Percentiles rank a stretch among this genome's conserved stretches.
Conservation (phyloP, 1,140 invertebrate species). For the Tetragnatha versicolor region DNA sequence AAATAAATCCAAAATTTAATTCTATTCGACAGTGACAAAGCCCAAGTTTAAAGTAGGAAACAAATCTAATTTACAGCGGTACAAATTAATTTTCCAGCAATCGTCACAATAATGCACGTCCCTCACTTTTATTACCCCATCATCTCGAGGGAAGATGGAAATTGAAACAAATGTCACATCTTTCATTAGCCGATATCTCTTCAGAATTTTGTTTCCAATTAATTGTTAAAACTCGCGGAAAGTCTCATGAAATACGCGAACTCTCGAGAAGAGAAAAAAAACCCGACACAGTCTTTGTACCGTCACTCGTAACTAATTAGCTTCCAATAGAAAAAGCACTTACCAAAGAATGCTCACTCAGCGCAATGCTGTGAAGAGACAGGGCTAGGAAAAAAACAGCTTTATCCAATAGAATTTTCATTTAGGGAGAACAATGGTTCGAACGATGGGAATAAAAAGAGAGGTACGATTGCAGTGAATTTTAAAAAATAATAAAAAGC, state of each 20-base stretch:
- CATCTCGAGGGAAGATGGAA: not conserved
- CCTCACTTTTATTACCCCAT: not conserved
- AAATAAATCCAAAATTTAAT: no score
- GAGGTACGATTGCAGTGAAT: not conserved
- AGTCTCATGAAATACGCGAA: not conserved
- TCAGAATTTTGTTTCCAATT: not conserved
- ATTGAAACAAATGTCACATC: not conserved
- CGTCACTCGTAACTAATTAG: conserved; percentile 8
- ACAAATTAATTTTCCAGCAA: no score
- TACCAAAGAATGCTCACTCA: not conserved
- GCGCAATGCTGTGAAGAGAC: not conserved
- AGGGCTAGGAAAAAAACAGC: not conserved
- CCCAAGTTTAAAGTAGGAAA: no score
- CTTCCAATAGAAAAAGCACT: conserved; percentile 8
- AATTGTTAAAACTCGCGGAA: not conserved
- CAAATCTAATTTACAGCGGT: no score
- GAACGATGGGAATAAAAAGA: not conserved
- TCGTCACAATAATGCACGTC: no score
- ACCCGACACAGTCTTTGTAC: not conserved
- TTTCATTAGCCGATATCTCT: not conserved
- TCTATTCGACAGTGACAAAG: no score
- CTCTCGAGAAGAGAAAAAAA: not conserved
- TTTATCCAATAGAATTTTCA: not conserved
- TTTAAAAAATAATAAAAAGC: conserved; percentile 8
- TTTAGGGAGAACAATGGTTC: not conserved